A percentile compares a stretch with the other conserved stretches of the same genome.
phyloP scores from a whole-genome alignment of 1,140 invertebrate genomes.

The Probaryconus sp. region DNA sequence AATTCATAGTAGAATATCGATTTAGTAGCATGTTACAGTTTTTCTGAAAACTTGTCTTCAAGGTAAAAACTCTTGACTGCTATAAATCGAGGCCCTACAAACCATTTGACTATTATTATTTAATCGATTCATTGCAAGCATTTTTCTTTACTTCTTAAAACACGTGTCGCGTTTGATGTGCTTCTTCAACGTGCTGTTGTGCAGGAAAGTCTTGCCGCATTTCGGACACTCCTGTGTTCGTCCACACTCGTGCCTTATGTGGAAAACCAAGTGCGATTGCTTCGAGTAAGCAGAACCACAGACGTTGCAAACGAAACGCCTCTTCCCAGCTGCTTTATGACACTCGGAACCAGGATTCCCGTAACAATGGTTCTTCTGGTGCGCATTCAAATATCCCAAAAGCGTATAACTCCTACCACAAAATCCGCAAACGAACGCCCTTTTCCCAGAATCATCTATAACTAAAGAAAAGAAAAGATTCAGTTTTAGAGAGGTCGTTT shows the following conservation, averaged over 20 bases:
- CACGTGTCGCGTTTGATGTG: constrained; percentile 71
- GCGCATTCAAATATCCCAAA: constrained; percentile 77
- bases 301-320: constrained; percentile 64
- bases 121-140: too few species aligned
- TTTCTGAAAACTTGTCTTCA: too few species aligned
- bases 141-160: too few species aligned
- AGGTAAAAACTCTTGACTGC: too few species aligned
- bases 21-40: too few species aligned
- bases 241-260: constrained; percentile 70
- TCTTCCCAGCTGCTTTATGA: constrained; percentile 55
- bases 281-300: constrained; percentile 68
- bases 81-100: too few species aligned
- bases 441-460: constrained; percentile 39
- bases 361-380: constrained; percentile 70
- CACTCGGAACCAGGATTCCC: constrained; percentile 66
- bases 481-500: too few species aligned
- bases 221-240: constrained; percentile 71
- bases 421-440: constrained; percentile 72
- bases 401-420: constrained; percentile 79
- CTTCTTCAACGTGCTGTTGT: constrained; percentile 74
- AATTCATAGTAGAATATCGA: too few species aligned
- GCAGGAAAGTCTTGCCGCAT: constrained; percentile 76
- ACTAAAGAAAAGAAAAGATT: constrained; percentile 31
- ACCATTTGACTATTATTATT: too few species aligned
- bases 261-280: constrained; percentile 67